phyloP scores from a whole-genome alignment of 2,113 vertebrate genomes.

The Paramisgurnus dabryanus region DNA sequence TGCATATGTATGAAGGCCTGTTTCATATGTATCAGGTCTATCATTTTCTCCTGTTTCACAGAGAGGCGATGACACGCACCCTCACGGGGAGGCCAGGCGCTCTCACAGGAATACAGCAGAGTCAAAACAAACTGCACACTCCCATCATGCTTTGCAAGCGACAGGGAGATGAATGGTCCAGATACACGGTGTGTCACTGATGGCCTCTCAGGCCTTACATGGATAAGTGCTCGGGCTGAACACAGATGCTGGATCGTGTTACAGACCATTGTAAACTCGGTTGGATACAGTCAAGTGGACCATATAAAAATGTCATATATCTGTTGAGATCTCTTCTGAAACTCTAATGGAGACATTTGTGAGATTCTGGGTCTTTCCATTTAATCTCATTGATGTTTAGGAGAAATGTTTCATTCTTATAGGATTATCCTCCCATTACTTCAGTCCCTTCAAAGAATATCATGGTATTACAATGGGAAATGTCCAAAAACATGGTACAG shows the following conservation, averaged over 20 bases:
- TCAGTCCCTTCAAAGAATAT: no score
- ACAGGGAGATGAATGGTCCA: slow-evolving; percentile 38
- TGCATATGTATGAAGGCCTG: slow-evolving; percentile 80
- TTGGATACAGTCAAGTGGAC: neutral
- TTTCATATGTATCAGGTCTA: slow-evolving; percentile 78
- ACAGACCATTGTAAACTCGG: slow-evolving; percentile 2
- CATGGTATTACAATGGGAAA: no score
- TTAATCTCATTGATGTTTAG: no score
- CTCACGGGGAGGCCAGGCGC: slow-evolving; percentile 31
- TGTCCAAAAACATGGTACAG: no score
- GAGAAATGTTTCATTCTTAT: no score
- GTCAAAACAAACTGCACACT: slow-evolving; percentile 28
- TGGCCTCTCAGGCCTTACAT: slow-evolving; percentile 24
- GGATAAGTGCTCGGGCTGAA: neutral
- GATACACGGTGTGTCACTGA: slow-evolving; percentile 23
- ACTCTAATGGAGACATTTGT: no score
- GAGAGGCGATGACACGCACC: slow-evolving; percentile 86
- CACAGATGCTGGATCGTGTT: neutral
- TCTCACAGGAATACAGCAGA: slow-evolving; percentile 38
- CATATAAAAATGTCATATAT: neutral
- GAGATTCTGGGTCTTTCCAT: no score
- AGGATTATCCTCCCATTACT: no score
- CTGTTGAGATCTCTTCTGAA: no score
- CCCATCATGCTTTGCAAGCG: slow-evolving; percentile 29
- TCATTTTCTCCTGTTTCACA: slow-evolving; percentile 73